Base-by-base conservation (phyloP, 2,113 vertebrate species). In the Rhadina sibilatrix region DNA sequence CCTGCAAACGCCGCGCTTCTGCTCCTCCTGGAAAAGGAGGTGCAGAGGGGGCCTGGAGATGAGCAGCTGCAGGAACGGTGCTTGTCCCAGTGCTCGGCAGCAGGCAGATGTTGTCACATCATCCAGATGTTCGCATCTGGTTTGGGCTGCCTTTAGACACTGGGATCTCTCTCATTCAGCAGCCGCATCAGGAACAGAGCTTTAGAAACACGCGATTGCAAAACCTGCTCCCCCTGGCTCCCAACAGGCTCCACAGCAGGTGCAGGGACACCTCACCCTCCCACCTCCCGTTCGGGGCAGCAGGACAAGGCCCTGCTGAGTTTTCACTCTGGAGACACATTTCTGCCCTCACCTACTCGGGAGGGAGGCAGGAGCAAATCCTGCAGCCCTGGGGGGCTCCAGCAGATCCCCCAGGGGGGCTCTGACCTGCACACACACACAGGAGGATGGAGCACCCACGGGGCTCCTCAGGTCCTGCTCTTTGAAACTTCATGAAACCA, bases 41-140 rank as follows among this genome's bases (percentile, higher is more conserved):
- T 2, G 37, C 90, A 75, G 14, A 33, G 90, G 59, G 19, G 72
- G 80, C 68, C 8, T 46, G 44, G 20, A 46, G 44, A 42, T 37
- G 65, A 42, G 65, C 85, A 89, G 68, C 83, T 66, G 23, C 3
- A 42, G 80, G 33, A 66, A 49, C 65, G 71, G 50, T 6, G 6
- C 78, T 35, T 92, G 96, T 93, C 66, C 70, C 53, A 82, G 88
- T 18, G 96, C 93, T 59, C 12, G 74, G 38, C n/a, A n/a, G n/a
- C n/a, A n/a, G n/a, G n/a, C 86, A 97, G 80, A 86, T 40, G 66
- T 33, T 85, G 88, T 80, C 79, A 89, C 71, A 37, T 33, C 28
- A n/a, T 50, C 69, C 94, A 91, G 68, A 50, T 65, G 65, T 80
- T 90, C 38, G 15, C 70, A 38, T 28, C 91, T 66, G 27, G 59